Conservation (phyloP, 1,140 invertebrate genomes). For the Drosophila yakuba region DNA sequence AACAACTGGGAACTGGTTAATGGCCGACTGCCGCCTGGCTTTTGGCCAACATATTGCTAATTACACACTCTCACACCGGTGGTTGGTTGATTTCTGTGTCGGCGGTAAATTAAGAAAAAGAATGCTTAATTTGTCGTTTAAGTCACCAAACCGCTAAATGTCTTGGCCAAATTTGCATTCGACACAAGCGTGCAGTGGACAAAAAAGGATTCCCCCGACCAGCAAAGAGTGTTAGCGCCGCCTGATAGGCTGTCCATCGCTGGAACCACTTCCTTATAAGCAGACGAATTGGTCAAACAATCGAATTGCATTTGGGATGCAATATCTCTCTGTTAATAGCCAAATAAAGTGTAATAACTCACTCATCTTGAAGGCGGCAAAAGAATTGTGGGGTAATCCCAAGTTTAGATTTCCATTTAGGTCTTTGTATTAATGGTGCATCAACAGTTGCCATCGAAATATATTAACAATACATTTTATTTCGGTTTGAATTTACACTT, state of each 20-base stretch:
- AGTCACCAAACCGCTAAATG: slow-evolving; percentile 45
- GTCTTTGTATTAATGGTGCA: too few relatives aligned
- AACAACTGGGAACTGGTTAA: slow-evolving; percentile 49
- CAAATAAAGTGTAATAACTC: slow-evolving; percentile 44
- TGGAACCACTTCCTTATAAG: slow-evolving; percentile 47
- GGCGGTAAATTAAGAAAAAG: slow-evolving; percentile 52
- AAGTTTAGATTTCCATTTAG: too few relatives aligned
- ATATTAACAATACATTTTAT: too few relatives aligned
- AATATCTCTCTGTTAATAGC: slow-evolving; percentile 23
- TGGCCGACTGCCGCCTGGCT: slow-evolving; percentile 42
- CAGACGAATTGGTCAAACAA: slow-evolving; percentile 19
- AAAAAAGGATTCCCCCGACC: slow-evolving; percentile 25
- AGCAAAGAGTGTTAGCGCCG: slow-evolving; percentile 17
- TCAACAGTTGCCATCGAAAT: too few relatives aligned
- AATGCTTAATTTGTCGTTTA: slow-evolving; percentile 55
- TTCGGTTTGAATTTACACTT: neutral
- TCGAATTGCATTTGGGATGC: slow-evolving; percentile 49
- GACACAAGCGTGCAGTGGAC: slow-evolving; percentile 25
- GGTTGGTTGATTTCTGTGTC: slow-evolving; percentile 53
- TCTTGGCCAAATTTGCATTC: slow-evolving; percentile 43
- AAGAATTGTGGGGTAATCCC: slow-evolving; percentile 17
- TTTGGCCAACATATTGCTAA: slow-evolving; percentile 59
- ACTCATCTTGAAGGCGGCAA: neutral
- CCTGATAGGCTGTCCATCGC: slow-evolving; percentile 35
- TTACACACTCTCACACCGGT: slow-evolving; percentile 50